Percentiles rank a stretch among this genome's conserved stretches.
phyloP scores from a whole-genome alignment of 2,113 vertebrate genomes.

The Prunella himalayana region DNA sequence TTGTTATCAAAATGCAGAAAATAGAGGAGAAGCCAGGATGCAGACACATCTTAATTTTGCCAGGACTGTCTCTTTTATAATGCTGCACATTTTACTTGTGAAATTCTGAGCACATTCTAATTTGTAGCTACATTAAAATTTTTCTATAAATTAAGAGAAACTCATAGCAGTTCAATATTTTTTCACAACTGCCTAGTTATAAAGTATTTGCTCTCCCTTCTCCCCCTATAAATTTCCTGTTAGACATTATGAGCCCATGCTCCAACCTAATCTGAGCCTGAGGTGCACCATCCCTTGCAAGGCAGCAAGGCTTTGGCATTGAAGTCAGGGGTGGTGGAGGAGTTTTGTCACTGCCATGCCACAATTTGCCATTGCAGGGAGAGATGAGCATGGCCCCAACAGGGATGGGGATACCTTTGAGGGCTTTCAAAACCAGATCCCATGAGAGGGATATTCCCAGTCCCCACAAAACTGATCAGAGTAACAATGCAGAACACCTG shows the following conservation, averaged over 20 bases:
- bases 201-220: neutral
- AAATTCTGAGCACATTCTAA: neutral
- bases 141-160: neutral
- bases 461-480: neutral
- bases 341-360: neutral
- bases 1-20: neutral
- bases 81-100: neutral
- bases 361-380: neutral
- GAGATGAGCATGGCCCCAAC: neutral
- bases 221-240: neutral
- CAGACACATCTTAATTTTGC: neutral
- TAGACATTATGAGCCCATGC: neutral
- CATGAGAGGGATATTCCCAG: rapidly evolving
- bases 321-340: rapidly evolving
- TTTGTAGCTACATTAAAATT: neutral
- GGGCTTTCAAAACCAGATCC: neutral
- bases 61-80: neutral
- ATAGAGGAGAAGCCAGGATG: neutral
- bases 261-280: neutral
- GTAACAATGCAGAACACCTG: neutral
- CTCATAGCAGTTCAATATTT: rapidly evolving
- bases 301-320: neutral
- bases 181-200: neutral
- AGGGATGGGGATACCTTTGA: neutral
- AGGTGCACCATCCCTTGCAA: neutral